Evolutionary conservation across 2,797 vertebrate genomes (phyloP), one percentile per base, ranked within the genome.

Genomic region (Lacerta viridis): DNA sequence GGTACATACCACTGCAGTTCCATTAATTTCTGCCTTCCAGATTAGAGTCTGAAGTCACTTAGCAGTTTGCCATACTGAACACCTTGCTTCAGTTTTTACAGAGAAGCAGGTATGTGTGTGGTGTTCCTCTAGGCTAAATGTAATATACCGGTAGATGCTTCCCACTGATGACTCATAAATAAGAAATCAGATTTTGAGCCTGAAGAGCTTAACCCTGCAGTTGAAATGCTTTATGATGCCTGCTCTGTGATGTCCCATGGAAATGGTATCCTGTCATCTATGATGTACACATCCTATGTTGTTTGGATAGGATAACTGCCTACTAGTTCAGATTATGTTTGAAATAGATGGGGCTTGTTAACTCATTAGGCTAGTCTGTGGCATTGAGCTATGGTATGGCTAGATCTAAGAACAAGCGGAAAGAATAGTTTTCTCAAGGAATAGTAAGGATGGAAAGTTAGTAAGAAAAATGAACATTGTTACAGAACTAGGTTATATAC

Each of bases 111-210:
- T 92, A 93, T 93, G 92, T 93, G 87, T 94, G 82, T 87, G 90
- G 64, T 92, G 89, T 81, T 75, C 90, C 90, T 94, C 90, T 55
- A 93, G 93, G 92, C 93, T 83, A 91, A 86, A 78, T 91, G 92
- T 90, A 93, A 87, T 90, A 72, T 84, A 33, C 33, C 33, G 33
- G 33, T 33, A 91, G 88, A 87, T 93, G 89, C 90, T 91, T 87
- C 75, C 91, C 43, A 2, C 33, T 89, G 92, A 79, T 85, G 93
- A 85, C 87, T 94, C 15, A 23, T 0, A 87, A 90, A 82, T 83
- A 84, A 78, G 68, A 83, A 83, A 93, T 25, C 0, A 2, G 91
- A 89, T 91, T 89, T 94, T 91, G 83, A 90, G 27, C 93, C 87
- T 93, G 55, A 79, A 8, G 0, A 91, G 85, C 17, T 79, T 88